phyloP scores from a whole-genome alignment of 2,888 invertebrate genomes.

The Ophioninae sp. region DNA sequence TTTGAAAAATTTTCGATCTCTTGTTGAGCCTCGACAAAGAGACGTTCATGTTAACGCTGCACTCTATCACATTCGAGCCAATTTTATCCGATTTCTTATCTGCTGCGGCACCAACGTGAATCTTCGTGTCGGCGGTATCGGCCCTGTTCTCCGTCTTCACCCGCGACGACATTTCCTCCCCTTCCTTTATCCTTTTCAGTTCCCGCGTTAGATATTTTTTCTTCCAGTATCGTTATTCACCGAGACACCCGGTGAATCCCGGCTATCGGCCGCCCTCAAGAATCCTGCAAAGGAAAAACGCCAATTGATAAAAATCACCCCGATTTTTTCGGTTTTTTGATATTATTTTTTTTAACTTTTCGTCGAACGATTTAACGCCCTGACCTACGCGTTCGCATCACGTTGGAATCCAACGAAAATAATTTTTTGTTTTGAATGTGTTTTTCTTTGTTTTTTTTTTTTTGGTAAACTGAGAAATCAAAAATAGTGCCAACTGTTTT shows the following conservation, averaged over 20 bases:
- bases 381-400: too few relatives aligned
- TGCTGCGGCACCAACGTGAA: slow-evolving; percentile 62
- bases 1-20: slow-evolving; percentile 70
- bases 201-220: not conserved
- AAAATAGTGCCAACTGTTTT: too few relatives aligned
- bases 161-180: slow-evolving; percentile 62
- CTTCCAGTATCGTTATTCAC: not conserved
- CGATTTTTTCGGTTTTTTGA: too few relatives aligned
- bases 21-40: slow-evolving; percentile 68
- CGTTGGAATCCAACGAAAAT: too few relatives aligned
- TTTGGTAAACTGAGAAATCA: too few relatives aligned
- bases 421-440: too few relatives aligned
- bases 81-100: slow-evolving; percentile 59
- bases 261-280: slow-evolving; percentile 33
- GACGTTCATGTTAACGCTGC: slow-evolving; percentile 76
- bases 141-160: slow-evolving; percentile 65
- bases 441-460: too few relatives aligned
- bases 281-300: slow-evolving; percentile 34
- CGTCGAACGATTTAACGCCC: too few relatives aligned
- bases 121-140: slow-evolving; percentile 67
- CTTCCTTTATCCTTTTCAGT: not conserved
- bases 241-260: not conserved
- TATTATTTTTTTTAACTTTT: too few relatives aligned
- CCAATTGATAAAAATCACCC: too few relatives aligned
- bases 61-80: slow-evolving; percentile 72